Evolutionary conservation across 2,888 invertebrate genomes (phyloP).

Genomic region (Anthophora plumipes): DNA sequence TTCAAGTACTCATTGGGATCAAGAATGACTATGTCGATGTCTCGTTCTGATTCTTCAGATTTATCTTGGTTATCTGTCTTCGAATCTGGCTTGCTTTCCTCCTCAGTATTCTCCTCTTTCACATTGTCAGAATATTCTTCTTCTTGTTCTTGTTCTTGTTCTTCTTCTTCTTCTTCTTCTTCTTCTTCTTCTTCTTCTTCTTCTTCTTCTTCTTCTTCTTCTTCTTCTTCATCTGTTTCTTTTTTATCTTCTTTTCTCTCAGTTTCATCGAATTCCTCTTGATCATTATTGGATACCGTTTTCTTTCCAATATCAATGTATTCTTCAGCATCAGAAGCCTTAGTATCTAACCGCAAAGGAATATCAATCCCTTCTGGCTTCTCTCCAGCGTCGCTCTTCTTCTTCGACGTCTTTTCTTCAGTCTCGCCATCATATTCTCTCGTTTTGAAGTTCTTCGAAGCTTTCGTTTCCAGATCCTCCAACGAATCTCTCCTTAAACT

Average conservation of each 20-base stretch:
- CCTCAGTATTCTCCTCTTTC: constrained; percentile 15
- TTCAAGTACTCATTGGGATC: constrained; percentile 52
- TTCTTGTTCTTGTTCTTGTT: not conserved
- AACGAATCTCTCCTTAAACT: constrained; percentile 1
- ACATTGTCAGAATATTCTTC: constrained; percentile 5
- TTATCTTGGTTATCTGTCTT: not conserved
- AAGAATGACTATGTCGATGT: constrained; percentile 51
- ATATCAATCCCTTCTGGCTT: constrained; percentile 16
- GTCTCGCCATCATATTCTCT: constrained; percentile 29
- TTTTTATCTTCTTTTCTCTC: too few relatives aligned
- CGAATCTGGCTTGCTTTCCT: not conserved
- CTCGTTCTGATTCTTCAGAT: not conserved
- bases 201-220: not conserved
- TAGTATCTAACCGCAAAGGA: not conserved
- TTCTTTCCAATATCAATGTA: constrained; percentile 14
- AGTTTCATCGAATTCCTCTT: not conserved
- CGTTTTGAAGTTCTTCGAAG: constrained; percentile 51
- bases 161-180: not conserved
- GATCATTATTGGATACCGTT: not conserved
- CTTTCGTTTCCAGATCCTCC: constrained; percentile 54
- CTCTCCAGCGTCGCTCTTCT: not conserved
- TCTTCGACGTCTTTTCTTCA: not conserved
- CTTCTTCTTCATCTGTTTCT: too few relatives aligned
- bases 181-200: not conserved
- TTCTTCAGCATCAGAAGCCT: constrained; percentile 53